Evolutionary conservation across 1,140 invertebrate species (phyloP), one percentile per base, ranked within the genome.

Genomic region (Heterodera schachtii): DNA sequence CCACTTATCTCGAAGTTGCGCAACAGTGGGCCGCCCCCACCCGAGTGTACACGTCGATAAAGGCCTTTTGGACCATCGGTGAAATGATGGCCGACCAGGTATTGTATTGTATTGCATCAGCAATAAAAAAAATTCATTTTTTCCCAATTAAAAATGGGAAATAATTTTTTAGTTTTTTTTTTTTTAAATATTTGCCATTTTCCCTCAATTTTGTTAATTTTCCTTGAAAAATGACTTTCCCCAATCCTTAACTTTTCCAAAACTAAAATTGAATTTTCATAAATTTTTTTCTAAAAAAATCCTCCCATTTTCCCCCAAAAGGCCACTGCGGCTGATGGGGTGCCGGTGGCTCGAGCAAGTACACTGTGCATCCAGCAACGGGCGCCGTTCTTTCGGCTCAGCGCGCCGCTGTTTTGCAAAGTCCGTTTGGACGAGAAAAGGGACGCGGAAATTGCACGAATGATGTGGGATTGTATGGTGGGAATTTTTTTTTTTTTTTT

Each of bases 361-460:
- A n/a, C n/a, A n/a, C 95, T 96, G 89, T 98, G 96, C 90, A 93
- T 93, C 57, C 94, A 93, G 87, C 93, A 95, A 46, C 94, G 94
- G n/a, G 93, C 95, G 16, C 95, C 95, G 0, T 98, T 95, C 91
- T 93, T 92, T 85, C 86, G 93, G 67, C 90, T 92, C 64, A 91
- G 89, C 82, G 86, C 89, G 66, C 89, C 89, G 85, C 91, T 97
- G 71, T 93, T 94, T 5, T 92, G 93, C 81, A 94, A 97, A n/a
- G n/a, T n/a, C n/a, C 85, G 92, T 98, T 47, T 89, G 74, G 88
- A 87, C 47, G 81, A 85, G 19, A 86, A 85, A 52, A 85, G 88
- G 46, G 87, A 89, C 71, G n/a, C 75, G 11, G 87, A 87, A 46
- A 73, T 90, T 13, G 86, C 87, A 2, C 80, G 71, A 41, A 89